These are phyloP conservation scores for Dichetophora obliterata DNA, from an alignment of 2,888 invertebrate genomes.

Conservation along the genomic window DNA sequence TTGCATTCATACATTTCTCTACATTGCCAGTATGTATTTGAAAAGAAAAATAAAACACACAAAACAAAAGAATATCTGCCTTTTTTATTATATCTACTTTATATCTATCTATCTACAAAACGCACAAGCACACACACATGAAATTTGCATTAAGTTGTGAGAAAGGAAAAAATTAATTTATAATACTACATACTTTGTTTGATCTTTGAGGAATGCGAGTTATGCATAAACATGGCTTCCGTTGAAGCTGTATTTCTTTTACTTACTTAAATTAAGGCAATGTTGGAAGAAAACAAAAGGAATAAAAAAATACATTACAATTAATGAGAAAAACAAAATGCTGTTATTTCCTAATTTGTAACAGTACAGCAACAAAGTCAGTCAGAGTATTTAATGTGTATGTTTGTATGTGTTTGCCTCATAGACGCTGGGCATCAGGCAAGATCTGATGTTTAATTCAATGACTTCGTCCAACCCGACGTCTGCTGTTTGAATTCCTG, in stretches of 20 bases:
- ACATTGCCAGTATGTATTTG: no score
- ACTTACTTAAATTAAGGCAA: slow-evolving; percentile 20
- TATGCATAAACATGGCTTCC: slow-evolving; percentile 1
- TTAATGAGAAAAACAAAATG: slow-evolving; percentile 15
- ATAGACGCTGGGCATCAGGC: not conserved
- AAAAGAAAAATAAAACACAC: not conserved
- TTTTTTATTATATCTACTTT: no score
- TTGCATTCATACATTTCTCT: slow-evolving; percentile 15
- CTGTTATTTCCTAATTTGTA: slow-evolving; percentile 10
- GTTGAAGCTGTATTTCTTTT: not conserved
- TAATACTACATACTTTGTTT: not conserved
- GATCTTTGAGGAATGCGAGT: not conserved
- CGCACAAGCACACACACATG: not conserved
- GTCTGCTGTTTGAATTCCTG: slow-evolving; percentile 10
- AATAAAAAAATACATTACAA: slow-evolving; percentile 7
- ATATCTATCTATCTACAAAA: no score
- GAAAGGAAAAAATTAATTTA: slow-evolving; percentile 3
- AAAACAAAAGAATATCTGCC: not conserved
- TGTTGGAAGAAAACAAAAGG: not conserved
- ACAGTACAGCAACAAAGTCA: not conserved
- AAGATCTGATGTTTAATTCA: slow-evolving; percentile 15
- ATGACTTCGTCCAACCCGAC: slow-evolving; percentile 10
- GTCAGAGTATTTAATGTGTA: not conserved
- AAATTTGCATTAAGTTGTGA: slow-evolving; percentile 2
- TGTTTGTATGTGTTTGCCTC: slow-evolving; percentile 6